phyloP scores from a whole-genome alignment of 2,797 vertebrate species.

The Phalanger gymnotis region DNA sequence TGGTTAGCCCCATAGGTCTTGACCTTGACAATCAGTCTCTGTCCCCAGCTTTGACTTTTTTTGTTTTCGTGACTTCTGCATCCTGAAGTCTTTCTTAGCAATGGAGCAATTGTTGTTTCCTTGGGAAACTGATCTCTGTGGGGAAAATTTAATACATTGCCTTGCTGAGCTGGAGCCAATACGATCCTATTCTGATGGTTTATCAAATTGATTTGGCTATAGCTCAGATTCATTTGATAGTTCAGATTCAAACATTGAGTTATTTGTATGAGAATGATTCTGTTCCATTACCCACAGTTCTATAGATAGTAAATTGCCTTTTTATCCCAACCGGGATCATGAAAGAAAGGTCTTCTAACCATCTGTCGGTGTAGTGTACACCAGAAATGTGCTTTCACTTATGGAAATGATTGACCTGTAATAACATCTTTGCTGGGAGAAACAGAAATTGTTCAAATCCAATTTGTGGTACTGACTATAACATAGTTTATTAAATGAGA shows the following conservation, averaged over 20 bases:
- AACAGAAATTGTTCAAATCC: constrained; percentile 80
- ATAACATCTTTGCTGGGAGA: constrained; percentile 80
- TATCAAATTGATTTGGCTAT: constrained; percentile 85
- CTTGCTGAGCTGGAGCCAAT: constrained; percentile 76
- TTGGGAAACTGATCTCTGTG: constrained; percentile 76
- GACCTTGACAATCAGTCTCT: constrained; percentile 59
- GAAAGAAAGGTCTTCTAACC: constrained; percentile 77
- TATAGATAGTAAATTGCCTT: constrained; percentile 83
- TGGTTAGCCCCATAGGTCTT: background rate
- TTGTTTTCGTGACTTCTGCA: constrained; percentile 21
- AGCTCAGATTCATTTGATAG: constrained; percentile 84
- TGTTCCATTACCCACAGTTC: constrained; percentile 80
- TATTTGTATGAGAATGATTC: constrained; percentile 85
- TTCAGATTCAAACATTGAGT: constrained; percentile 83
- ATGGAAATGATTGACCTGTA: constrained; percentile 83
- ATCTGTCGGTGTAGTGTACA: constrained; percentile 75
- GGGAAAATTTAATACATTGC: constrained; percentile 76
- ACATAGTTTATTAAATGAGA: constrained; percentile 75
- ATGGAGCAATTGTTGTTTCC: constrained; percentile 64
- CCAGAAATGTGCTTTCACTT: constrained; percentile 77
- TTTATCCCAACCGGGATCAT: constrained; percentile 80
- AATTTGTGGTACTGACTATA: constrained; percentile 67
- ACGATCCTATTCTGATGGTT: constrained; percentile 79
- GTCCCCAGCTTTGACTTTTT: constrained; percentile 11
- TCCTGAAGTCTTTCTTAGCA: constrained; percentile 59